A percentile compares a stretch with the other conserved stretches of the same genome.
phyloP scores from a whole-genome alignment of 1,140 invertebrate genomes.

The Temnothorax nylanderi region DNA sequence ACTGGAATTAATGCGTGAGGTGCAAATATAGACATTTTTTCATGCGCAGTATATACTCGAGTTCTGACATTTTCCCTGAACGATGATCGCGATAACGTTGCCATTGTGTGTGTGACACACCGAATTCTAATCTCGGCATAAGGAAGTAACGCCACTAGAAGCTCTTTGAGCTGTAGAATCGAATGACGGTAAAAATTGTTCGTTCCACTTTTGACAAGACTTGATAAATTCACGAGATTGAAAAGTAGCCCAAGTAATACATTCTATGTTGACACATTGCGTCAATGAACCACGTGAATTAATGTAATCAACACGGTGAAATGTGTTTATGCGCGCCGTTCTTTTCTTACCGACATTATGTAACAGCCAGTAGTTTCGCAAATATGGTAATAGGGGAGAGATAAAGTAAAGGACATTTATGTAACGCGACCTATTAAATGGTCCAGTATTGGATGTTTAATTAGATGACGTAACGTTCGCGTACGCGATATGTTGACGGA shows the following conservation, averaged over 20 bases:
- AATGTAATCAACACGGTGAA: slow-evolving; percentile 1
- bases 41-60: no score
- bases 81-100: not conserved
- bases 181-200: not conserved
- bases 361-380: slow-evolving; percentile 12
- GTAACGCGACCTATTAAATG: not conserved
- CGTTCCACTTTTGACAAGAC: not conserved
- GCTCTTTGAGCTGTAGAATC: not conserved
- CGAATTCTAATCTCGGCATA: not conserved
- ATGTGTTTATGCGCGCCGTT: not conserved
- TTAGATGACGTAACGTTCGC: not conserved
- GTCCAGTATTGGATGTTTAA: not conserved
- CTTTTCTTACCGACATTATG: not conserved
- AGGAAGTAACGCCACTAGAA: not conserved
- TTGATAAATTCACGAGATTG: slow-evolving; percentile 18
- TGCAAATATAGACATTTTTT: not conserved
- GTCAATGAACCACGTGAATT: not conserved
- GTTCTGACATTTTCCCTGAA: not conserved
- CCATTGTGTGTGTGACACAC: not conserved
- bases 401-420: not conserved
- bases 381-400: not conserved
- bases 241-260: not conserved
- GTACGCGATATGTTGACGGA: not conserved
- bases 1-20: no score
- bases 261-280: not conserved